Evolutionary conservation across 2,888 invertebrate species (phyloP).

Genomic region (Nomada flava): DNA sequence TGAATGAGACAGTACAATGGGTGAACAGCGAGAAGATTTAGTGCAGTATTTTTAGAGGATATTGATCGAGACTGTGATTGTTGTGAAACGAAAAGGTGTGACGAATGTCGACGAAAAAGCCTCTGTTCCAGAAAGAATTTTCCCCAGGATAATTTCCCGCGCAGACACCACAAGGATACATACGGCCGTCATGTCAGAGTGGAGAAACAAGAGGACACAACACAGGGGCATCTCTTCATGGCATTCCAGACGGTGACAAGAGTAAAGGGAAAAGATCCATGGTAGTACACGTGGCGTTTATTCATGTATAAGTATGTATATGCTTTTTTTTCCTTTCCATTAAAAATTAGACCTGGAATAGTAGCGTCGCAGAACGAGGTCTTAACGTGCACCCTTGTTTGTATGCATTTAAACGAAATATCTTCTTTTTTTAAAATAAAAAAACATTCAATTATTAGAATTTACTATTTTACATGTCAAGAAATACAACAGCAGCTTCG

Average conservation of each 20-base stretch:
- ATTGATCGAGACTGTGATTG: conserved; percentile 22
- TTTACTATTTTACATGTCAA: neutral
- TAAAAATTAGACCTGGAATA: conserved; percentile 67
- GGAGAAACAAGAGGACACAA: conserved; percentile 58
- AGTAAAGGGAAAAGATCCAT: conserved; percentile 75
- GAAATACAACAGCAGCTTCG: neutral
- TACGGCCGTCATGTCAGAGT: conserved; percentile 48
- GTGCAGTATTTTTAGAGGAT: conserved; percentile 25
- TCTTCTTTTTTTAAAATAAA: too few species aligned
- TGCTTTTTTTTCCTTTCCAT: conserved; percentile 45
- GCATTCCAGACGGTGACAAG: conserved; percentile 65
- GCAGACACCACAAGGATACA: conserved; percentile 51
- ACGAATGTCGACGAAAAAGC: conserved; percentile 65
- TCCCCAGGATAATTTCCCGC: conserved; percentile 59
- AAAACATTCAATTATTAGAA: too few species aligned
- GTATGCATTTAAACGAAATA: too few species aligned
- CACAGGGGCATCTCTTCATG: conserved; percentile 63
- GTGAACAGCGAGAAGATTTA: conserved; percentile 24
- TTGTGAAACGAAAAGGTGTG: conserved; percentile 34
- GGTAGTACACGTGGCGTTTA: conserved; percentile 75
- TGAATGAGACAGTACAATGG: neutral
- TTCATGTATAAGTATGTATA: conserved; percentile 58
- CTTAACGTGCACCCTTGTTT: conserved; percentile 7
- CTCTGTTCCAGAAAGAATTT: conserved; percentile 57
- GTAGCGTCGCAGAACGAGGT: conserved; percentile 51